phyloP scores from a whole-genome alignment of 2,797 vertebrate genomes.

The Anguilla pacifica region DNA sequence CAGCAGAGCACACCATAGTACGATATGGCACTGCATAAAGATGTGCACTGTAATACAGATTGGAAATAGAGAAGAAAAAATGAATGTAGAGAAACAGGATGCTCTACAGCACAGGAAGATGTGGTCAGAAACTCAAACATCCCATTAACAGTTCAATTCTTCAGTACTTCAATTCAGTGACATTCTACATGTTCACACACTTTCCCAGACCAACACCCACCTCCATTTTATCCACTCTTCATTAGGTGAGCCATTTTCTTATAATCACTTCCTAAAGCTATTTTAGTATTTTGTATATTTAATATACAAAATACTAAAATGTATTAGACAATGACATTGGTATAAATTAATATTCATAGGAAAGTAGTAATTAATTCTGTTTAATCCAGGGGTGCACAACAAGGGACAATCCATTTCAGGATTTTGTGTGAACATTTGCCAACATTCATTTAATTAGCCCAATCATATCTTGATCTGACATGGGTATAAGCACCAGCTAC shows the following conservation, averaged over 20 bases:
- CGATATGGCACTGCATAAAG: not conserved
- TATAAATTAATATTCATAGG: not conserved
- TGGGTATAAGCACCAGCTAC: too few relatives aligned
- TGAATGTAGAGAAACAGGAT: not conserved
- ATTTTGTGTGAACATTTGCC: too few relatives aligned
- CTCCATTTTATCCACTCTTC: not conserved
- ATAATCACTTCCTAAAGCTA: not conserved
- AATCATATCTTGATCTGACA: too few relatives aligned
- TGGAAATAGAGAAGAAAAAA: not conserved
- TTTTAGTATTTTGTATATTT: not conserved
- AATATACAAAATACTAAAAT: not conserved
- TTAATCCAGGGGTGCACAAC: too few relatives aligned
- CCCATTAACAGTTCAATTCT: not conserved
- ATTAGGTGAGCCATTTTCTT: not conserved
- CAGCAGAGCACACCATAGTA: not conserved
- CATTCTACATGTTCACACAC: not conserved
- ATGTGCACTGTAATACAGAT: not conserved
- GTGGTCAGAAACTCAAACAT: not conserved
- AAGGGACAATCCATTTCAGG: not conserved
- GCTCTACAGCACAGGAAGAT: not conserved
- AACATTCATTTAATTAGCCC: too few relatives aligned
- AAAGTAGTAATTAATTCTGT: not conserved
- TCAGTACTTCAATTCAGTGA: not conserved
- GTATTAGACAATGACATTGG: not conserved
- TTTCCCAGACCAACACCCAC: not conserved